Evolutionary conservation across 2,113 vertebrate genomes (phyloP).

Genomic region (Chinchilla lanigera): DNA sequence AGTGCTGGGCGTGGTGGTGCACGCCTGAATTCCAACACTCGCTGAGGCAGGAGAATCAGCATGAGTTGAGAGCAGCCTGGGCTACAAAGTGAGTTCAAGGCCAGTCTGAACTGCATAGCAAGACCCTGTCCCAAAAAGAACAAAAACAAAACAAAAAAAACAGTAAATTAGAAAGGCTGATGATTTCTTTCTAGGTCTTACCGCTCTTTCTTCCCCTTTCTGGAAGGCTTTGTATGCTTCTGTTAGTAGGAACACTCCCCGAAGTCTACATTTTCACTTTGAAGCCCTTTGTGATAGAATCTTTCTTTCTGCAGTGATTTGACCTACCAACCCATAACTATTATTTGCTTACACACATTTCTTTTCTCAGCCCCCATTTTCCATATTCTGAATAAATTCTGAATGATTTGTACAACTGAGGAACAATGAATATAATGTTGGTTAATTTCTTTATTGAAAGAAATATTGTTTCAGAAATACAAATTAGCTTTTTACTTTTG

Average conservation of each 20-base stretch:
- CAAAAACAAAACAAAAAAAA: no score
- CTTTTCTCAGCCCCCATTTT: background rate
- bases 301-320: background rate
- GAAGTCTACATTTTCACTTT: background rate
- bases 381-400: background rate
- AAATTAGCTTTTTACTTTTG: background rate
- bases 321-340: background rate
- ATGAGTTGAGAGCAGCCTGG: no score
- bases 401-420: background rate
- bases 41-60: no score
- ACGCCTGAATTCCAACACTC: no score
- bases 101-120: no score
- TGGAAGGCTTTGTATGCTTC: background rate
- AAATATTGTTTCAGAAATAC: constrained; percentile 10
- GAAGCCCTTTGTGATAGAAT: background rate
- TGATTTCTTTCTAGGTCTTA: background rate
- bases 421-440: background rate
- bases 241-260: background rate
- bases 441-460: constrained; percentile 11
- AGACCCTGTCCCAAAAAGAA: no score
- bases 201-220: background rate
- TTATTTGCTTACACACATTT: background rate
- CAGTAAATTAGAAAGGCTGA: background rate
- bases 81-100: no score
- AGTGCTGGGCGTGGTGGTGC: no score